phyloP scores from a whole-genome alignment of 2,113 vertebrate genomes.

The Amphiprion percula region DNA sequence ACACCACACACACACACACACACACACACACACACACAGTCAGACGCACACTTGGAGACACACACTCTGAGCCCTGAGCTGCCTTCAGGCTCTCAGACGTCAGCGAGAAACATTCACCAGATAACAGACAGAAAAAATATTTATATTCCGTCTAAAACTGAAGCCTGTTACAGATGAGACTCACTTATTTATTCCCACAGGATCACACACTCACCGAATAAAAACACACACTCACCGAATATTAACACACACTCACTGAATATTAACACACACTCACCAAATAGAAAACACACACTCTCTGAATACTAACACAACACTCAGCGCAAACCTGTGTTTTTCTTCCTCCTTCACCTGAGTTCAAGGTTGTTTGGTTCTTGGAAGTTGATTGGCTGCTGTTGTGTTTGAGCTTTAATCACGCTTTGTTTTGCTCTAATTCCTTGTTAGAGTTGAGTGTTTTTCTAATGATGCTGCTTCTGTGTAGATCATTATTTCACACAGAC shows the following conservation, averaged over 20 bases:
- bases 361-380: background rate
- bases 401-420: too few species aligned
- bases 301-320: background rate
- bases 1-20: background rate
- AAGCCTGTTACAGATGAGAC: slow-evolving; percentile 15
- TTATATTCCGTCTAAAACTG: slow-evolving; percentile 35
- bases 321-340: background rate
- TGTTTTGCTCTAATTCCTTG: too few species aligned
- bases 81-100: slow-evolving; percentile 46
- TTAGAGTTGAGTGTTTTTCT: background rate
- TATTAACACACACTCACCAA: background rate
- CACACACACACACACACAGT: slow-evolving; percentile 12
- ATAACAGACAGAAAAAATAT: slow-evolving; percentile 37
- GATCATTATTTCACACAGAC: too few species aligned
- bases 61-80: slow-evolving; percentile 33
- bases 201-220: slow-evolving; percentile 5
- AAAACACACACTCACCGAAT: background rate
- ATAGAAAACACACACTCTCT: background rate
- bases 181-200: slow-evolving; percentile 6
- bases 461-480: background rate
- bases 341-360: slow-evolving; percentile 6
- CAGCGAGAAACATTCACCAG: slow-evolving; percentile 37
- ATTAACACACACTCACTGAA: background rate
- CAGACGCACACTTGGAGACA: background rate
- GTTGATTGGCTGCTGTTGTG: too few species aligned